Conservation (phyloP, 2,113 vertebrate species). For the Suricata suricatta region DNA sequence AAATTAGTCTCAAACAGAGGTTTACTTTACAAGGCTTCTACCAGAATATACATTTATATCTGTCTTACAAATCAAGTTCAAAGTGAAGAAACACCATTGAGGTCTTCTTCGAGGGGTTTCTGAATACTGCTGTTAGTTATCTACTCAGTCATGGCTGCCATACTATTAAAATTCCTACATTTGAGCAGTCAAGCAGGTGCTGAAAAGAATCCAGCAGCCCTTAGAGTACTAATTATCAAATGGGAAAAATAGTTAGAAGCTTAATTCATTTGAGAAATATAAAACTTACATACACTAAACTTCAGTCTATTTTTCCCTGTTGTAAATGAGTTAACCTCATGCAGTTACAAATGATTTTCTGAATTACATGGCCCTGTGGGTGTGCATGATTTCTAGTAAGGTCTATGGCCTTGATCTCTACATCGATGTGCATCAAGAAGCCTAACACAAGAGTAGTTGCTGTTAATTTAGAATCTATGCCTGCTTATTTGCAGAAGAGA, state of each 20-base stretch:
- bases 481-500: not conserved
- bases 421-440: not conserved
- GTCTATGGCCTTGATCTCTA: not conserved
- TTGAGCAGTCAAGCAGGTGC: not conserved
- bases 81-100: not conserved
- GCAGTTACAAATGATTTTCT: not conserved
- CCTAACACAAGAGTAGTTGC: not conserved
- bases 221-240: not conserved
- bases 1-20: not conserved
- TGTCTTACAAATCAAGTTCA: constrained; percentile 3
- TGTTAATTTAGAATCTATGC: constrained; percentile 2
- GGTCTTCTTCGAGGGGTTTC: not conserved
- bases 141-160: not conserved
- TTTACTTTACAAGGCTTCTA: not conserved
- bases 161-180: not conserved
- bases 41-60: not conserved
- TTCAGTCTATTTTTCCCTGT: not conserved
- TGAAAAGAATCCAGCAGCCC: not conserved
- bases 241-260: not conserved
- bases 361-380: not conserved
- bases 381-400: not conserved
- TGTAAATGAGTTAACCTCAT: not conserved
- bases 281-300: not conserved
- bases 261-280: not conserved
- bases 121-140: not conserved